Evolutionary conservation across 2,888 invertebrate species (phyloP), one percentile per base, ranked within the genome.

Genomic region (Chironomus tentans): DNA sequence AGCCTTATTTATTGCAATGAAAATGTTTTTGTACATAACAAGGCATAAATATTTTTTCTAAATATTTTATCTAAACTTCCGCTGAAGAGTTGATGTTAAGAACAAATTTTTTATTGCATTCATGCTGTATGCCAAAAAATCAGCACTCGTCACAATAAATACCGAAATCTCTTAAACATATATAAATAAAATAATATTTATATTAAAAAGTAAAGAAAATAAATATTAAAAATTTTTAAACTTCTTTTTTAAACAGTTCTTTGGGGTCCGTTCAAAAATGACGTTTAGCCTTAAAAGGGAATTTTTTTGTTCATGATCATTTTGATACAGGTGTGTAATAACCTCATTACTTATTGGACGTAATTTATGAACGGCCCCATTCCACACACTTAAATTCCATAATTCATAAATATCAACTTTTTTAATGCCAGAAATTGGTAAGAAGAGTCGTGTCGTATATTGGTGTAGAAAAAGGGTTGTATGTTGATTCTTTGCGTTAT

Each of bases 151-250:
- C 65, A 24, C 21, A 65, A 21, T 65, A 65, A 74, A n/a, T 18
- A 65, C 68, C 18, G 68, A 74, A 74, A 74, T 74, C 74, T 74
- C 74, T 74, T 74, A 74, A 74, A 72, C 50, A 38, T 65, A 65
- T 72, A 72, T 62, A 72, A 72, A 74, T 74, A 74, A 74, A 74
- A 74, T 68, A 74, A 74, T 74, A 74, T 74, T 74, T 65, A 4
- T 47, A 24, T 74, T 74, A 13, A 73, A 74, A 74, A 74, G 48
- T 74, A 74, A 74, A 48, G 68, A 65, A 65, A 74, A 74, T 68
- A 74, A 74, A 74, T 74, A 68, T 46, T 28, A 38, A 47, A 74
- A 65, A 46, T 61, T 61, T 4, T 28, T 50, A 15, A 70, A 24
- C 28, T 21, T 38, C 15, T n/a, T 47, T 65, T n/a, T n/a, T n/a